Conservation (phyloP, 2,113 vertebrate genomes). For the Rhinopomastus cyanomelas region DNA sequence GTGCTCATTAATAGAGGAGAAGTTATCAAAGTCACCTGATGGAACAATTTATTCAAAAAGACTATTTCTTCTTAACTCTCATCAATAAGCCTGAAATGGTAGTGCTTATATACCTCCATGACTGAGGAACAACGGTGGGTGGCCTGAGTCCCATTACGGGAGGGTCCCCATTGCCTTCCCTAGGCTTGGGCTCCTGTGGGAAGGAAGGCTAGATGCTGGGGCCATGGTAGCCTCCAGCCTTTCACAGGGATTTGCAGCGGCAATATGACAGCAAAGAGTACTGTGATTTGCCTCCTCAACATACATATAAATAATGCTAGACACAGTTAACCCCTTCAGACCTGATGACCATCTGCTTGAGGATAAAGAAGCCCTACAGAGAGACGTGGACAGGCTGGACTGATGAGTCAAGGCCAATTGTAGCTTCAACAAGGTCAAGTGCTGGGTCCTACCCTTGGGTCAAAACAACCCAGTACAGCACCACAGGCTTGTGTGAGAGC, state of each 20-base stretch:
- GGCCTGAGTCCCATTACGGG: rapidly evolving
- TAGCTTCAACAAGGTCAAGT: too few relatives aligned
- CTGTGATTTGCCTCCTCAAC: not conserved
- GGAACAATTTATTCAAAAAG: not conserved
- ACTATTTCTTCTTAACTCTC: not conserved
- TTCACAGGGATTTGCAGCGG: rapidly evolving
- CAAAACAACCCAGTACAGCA: too few relatives aligned
- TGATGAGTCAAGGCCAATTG: too few relatives aligned
- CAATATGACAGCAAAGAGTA: not conserved
- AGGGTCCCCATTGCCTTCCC: not conserved
- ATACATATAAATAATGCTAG: not conserved
- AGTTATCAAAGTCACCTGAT: slow-evolving; percentile 15
- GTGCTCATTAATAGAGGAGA: not conserved
- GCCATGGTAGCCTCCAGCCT: not conserved
- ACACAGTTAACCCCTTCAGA: not conserved
- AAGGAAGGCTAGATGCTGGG: not conserved
- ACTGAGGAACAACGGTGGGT: not conserved
- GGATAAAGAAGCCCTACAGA: too few relatives aligned
- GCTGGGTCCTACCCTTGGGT: too few relatives aligned
- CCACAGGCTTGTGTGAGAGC: too few relatives aligned
- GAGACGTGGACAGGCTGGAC: too few relatives aligned
- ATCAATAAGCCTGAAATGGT: not conserved
- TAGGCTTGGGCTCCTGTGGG: not conserved
- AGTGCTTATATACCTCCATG: not conserved
- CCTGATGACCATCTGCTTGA: too few relatives aligned